Evolutionary conservation across 2,888 invertebrate genomes (phyloP).

Genomic region (Incurvaria masculella): DNA sequence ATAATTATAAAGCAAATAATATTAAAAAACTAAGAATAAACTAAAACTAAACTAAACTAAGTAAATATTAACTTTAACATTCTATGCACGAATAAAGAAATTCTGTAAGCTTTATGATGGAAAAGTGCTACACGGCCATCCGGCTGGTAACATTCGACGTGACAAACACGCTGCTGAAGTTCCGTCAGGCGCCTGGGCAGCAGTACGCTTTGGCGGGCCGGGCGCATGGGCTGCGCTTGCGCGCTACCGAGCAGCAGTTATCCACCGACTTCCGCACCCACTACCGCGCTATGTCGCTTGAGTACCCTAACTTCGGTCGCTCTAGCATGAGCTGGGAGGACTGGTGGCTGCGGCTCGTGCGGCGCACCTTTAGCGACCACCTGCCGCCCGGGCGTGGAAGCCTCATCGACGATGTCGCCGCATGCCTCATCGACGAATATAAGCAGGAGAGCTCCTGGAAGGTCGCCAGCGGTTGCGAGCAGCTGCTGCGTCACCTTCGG

Average conservation of each 20-base stretch:
- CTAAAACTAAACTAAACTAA: too few species aligned
- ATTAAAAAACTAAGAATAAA: too few species aligned
- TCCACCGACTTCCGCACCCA: constrained; percentile 61
- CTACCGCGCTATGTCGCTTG: constrained; percentile 60
- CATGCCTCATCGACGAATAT: constrained; percentile 65
- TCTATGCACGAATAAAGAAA: too few species aligned
- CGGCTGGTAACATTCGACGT: constrained; percentile 83
- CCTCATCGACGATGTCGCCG: constrained; percentile 41
- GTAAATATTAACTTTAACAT: too few species aligned
- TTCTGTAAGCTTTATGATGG: too few species aligned
- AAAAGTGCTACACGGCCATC: too few species aligned
- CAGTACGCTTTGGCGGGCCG: constrained; percentile 71
- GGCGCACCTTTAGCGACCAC: constrained; percentile 59
- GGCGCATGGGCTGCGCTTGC: constrained; percentile 63
- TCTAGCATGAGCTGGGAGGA: constrained; percentile 66
- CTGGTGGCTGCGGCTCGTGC: constrained; percentile 79
- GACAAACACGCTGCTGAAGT: constrained; percentile 78
- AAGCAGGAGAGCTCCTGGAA: constrained; percentile 73
- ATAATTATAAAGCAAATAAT: too few species aligned
- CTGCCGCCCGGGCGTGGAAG: constrained; percentile 28
- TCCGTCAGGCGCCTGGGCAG: constrained; percentile 65
- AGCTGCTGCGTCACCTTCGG: constrained; percentile 61
- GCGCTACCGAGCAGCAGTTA: constrained; percentile 55
- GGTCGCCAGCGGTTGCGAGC: constrained; percentile 60
- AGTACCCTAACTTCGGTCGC: constrained; percentile 81